phyloP scores from a whole-genome alignment of 64 coral and sea anemone genomes.

The Orbicella faveolata region DNA sequence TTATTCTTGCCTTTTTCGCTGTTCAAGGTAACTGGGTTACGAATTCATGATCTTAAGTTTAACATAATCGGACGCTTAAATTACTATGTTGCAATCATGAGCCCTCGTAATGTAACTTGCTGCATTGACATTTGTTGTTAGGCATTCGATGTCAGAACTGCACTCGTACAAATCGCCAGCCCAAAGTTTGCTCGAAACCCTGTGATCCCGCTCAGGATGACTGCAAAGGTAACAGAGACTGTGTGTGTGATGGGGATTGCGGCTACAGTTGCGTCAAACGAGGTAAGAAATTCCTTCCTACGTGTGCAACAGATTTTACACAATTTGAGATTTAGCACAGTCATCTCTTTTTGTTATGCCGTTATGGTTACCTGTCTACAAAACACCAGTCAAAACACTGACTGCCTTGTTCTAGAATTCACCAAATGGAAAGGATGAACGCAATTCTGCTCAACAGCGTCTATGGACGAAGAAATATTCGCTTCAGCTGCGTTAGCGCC shows the following conservation, averaged over 20 bases:
- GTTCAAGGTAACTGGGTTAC: neutral
- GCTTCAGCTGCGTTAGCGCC: too few species aligned
- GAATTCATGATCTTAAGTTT: neutral
- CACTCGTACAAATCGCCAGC: conserved; percentile 40
- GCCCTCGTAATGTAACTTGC: too few species aligned
- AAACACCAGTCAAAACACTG: neutral
- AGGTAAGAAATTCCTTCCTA: neutral
- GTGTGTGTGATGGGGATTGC: conserved; percentile 75
- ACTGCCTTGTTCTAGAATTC: too few species aligned
- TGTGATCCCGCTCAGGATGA: conserved; percentile 24
- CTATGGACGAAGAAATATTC: too few species aligned
- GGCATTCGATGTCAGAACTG: conserved; percentile 37
- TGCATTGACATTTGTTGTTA: neutral
- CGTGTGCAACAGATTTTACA: neutral
- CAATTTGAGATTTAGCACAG: neutral
- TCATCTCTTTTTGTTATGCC: neutral
- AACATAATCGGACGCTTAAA: neutral
- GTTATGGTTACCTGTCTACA: neutral
- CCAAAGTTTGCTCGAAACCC: neutral
- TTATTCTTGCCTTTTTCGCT: neutral
- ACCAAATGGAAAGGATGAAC: too few species aligned
- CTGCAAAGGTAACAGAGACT: conserved; percentile 10
- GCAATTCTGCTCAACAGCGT: too few species aligned
- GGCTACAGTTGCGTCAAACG: conserved; percentile 56
- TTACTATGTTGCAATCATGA: neutral